Base-by-base conservation (phyloP, 2,888 invertebrate species). In the Hololepta plana region DNA sequence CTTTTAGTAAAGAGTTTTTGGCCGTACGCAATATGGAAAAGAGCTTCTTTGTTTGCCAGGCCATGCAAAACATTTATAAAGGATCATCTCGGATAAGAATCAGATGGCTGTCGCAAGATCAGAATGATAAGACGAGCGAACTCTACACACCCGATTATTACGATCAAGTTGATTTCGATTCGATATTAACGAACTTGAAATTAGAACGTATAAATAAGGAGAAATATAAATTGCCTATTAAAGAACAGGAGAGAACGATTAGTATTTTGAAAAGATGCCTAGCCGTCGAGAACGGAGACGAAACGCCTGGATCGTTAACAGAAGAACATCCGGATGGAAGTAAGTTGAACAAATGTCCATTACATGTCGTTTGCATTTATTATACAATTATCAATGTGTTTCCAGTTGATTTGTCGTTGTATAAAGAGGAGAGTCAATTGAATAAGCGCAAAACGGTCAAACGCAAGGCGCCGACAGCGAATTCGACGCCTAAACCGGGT, bases 1-100 rank as follows among this genome's bases (percentile, higher is more conserved):
- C 49, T 53, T 58, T 39, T 43, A 73, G 82, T 51, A 81, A 82
- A 47, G 84, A 87, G 55, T 88, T 85, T 57, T 57, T 91, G 45
- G 90, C 88, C 2, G 85, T 90, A 1, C 69, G 90, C 38, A 90
- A 88, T 50, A 77, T 80, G 0, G 85, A 85, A 49, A 85, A 85
- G 38, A 70, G 77, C 35, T 82, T 81, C 57, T 84, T 77, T 51
- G 68, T 90, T 31, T 90, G 90, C 51, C 85, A 88, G 53, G 71
- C 85, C 1, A 70, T 80, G 57, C 87, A 88, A 58, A 88, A 90
- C 53, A 80, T 90, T 31, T 85, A 82, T 55, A 79, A 79, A 46
- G 72, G 72, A 24, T 81, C 84, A 15, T 68, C 75, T 32, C 75
- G 75, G 50, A 85, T 88, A 47, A 76, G 76, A 46, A 88, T 90